These are phyloP conservation scores for Danio kyathit DNA, from an alignment of 2,797 vertebrate genomes.

Conservation along the genomic window DNA sequence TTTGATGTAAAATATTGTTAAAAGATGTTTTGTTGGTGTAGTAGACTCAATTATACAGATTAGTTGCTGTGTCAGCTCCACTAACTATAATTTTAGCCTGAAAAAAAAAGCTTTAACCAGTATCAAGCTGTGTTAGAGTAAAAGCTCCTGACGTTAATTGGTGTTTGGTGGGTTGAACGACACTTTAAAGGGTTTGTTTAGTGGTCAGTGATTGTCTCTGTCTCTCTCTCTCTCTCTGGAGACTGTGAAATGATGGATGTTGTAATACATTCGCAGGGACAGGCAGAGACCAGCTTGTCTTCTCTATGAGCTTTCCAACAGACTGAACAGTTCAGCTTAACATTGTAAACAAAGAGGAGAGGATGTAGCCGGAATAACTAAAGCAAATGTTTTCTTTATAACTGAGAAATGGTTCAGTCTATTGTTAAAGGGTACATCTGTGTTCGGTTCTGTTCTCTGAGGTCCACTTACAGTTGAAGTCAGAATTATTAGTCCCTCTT, in stretches of 20 bases:
- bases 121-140: not conserved
- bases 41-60: slow-evolving; percentile 10
- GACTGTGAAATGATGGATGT: slow-evolving; percentile 76
- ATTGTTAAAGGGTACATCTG: not conserved
- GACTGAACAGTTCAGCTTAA: not conserved
- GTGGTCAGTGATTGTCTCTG: slow-evolving; percentile 9
- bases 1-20: not conserved
- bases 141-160: slow-evolving; percentile 30
- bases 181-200: slow-evolving; percentile 33
- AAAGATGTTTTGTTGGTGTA: not conserved
- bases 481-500: no score
- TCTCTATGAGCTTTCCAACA: not conserved
- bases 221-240: slow-evolving; percentile 27
- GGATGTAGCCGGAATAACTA: not conserved
- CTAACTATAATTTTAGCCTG: slow-evolving; percentile 12
- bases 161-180: slow-evolving; percentile 13
- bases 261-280: slow-evolving; percentile 72
- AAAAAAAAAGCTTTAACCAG: not conserved
- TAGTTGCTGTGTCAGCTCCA: not conserved
- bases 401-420: not conserved
- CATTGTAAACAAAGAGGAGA: not conserved
- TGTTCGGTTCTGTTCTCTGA: no score
- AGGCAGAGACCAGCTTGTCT: slow-evolving; percentile 68
- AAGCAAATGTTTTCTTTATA: not conserved
- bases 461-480: no score